Conservation (phyloP, 2,113 vertebrate genomes). For the Hoplias malabaricus region DNA sequence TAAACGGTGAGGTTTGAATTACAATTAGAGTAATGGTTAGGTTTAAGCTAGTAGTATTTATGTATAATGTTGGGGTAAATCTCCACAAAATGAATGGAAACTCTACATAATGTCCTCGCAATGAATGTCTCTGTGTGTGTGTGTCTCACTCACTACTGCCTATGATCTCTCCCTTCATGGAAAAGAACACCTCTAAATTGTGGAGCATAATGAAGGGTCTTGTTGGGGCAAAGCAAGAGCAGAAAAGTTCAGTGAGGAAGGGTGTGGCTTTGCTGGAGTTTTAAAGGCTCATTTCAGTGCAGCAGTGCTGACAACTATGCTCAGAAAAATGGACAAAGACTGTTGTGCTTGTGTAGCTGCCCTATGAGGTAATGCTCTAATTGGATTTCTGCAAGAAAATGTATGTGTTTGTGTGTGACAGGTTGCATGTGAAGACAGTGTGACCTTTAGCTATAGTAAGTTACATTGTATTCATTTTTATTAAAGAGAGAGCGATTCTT, state of each 20-base stretch:
- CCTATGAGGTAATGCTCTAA: constrained; percentile 47
- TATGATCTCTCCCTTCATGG: constrained; percentile 29
- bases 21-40: too few species aligned
- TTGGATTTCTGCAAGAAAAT: constrained; percentile 42
- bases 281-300: constrained; percentile 13
- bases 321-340: constrained; percentile 29
- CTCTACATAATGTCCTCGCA: too few species aligned
- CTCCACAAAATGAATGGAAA: too few species aligned
- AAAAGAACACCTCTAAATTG: constrained; percentile 30
- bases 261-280: constrained; percentile 7
- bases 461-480: constrained; percentile 27
- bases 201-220: constrained; percentile 42
- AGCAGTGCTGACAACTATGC: not conserved
- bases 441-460: constrained; percentile 32
- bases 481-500: constrained; percentile 35
- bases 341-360: constrained; percentile 20
- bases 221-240: constrained; percentile 23
- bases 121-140: too few species aligned
- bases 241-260: constrained; percentile 6
- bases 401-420: constrained; percentile 33
- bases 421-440: constrained; percentile 29
- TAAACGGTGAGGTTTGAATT: too few species aligned
- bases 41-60: too few species aligned
- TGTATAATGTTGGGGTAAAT: too few species aligned
- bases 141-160: constrained; percentile 9